Conservation (phyloP, 2,888 invertebrate genomes). For the Catocala fraxini region DNA sequence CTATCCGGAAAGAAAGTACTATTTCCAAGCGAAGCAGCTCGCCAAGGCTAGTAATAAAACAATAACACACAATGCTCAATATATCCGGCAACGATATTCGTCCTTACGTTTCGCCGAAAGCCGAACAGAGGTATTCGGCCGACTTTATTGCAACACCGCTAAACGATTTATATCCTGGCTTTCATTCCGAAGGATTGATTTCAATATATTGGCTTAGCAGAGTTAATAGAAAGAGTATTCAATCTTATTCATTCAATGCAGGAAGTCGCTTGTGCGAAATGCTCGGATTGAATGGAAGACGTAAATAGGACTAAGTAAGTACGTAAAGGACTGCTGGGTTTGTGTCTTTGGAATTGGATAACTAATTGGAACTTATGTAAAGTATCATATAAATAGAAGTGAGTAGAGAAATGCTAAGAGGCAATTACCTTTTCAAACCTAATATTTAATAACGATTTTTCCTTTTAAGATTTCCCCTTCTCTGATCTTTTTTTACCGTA, state of each 20-base stretch:
- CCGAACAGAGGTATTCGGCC: not conserved
- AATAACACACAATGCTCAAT: not conserved
- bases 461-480: too few species aligned
- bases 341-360: not conserved
- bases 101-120: not conserved
- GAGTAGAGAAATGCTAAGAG: too few species aligned
- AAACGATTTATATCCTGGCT: constrained; percentile 10
- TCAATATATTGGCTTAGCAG: constrained; percentile 9
- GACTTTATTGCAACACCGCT: constrained; percentile 1
- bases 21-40: too few species aligned
- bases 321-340: not conserved
- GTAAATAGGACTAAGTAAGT: not conserved
- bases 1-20: too few species aligned
- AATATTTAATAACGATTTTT: too few species aligned
- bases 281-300: not conserved
- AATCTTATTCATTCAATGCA: constrained; percentile 11
- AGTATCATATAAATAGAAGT: too few species aligned
- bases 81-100: not conserved
- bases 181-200: constrained; percentile 12
- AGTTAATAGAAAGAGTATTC: constrained; percentile 16
- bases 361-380: too few species aligned
- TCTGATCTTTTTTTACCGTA: too few species aligned
- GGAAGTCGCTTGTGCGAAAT: not conserved
- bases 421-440: too few species aligned
- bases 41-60: too few species aligned